phyloP scores from a whole-genome alignment of 2,888 invertebrate genomes.

The Scrobipalpa costella region DNA sequence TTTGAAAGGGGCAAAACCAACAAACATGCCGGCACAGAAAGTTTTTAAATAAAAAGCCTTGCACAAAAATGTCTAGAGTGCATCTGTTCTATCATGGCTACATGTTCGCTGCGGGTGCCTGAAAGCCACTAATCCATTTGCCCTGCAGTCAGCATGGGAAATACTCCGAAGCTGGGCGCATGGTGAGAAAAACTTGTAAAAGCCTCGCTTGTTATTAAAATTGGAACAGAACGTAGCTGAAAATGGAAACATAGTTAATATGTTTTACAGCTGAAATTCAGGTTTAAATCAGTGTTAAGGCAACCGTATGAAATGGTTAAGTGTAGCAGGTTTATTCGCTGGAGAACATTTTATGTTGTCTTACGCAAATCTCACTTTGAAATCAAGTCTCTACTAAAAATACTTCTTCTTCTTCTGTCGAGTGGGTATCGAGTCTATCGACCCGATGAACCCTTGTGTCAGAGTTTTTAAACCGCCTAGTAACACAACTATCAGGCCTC shows the following conservation, averaged over 20 bases:
- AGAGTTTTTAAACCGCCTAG: too few species aligned
- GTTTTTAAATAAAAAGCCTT: conserved; percentile 15
- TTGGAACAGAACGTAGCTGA: conserved; percentile 25
- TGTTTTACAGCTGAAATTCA: conserved; percentile 9
- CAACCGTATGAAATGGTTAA: conserved; percentile 15
- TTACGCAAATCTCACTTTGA: conserved; percentile 3
- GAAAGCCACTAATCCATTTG: conserved; percentile 72
- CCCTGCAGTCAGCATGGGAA: conserved; percentile 54
- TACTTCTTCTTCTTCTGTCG: too few species aligned
- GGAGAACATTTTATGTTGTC: conserved; percentile 4
- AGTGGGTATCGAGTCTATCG: too few species aligned
- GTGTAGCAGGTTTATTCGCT: conserved; percentile 11
- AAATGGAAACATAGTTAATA: conserved; percentile 10
- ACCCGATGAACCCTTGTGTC: too few species aligned
- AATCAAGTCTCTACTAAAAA: too few species aligned
- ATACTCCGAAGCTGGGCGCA: conserved; percentile 39
- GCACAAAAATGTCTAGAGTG: conserved; percentile 19
- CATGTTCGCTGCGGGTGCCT: conserved; percentile 36
- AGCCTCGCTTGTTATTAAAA: conserved; percentile 35
- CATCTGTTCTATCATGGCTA: conserved; percentile 12
- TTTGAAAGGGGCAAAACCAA: conserved; percentile 7
- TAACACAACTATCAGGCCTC: too few species aligned
- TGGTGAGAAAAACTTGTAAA: conserved; percentile 45
- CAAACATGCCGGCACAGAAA: neutral
- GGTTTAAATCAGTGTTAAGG: conserved; percentile 16